phyloP scores from a whole-genome alignment of 2,797 vertebrate genomes.

The Petrocephalus schoutedeni region DNA sequence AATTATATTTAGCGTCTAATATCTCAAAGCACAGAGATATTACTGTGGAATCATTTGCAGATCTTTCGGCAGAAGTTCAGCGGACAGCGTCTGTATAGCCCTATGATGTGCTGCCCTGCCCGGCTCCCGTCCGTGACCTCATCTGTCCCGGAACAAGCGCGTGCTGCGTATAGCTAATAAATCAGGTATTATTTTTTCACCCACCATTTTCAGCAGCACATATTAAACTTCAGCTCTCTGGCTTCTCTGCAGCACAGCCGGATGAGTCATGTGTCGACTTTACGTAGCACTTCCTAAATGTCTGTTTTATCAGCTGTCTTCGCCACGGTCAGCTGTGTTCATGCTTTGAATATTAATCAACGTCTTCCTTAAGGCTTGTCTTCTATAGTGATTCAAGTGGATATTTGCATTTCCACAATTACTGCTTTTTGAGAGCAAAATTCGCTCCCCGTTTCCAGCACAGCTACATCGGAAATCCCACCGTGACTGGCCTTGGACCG shows the following conservation, averaged over 20 bases:
- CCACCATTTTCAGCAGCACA: neutral
- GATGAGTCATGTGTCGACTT: conserved; percentile 13
- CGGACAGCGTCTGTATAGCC: neutral
- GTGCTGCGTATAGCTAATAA: neutral
- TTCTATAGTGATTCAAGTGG: conserved; percentile 5
- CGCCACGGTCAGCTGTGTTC: neutral
- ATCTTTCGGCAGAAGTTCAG: neutral
- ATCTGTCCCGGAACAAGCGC: neutral
- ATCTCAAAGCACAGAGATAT: neutral
- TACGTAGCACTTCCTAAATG: conserved; percentile 16
- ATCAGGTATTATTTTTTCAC: conserved; percentile 16
- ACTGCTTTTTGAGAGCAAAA: neutral
- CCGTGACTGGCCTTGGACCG: neutral
- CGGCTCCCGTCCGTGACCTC: neutral
- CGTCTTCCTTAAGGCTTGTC: neutral
- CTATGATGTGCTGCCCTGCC: neutral
- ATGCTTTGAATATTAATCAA: conserved; percentile 8
- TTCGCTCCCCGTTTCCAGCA: neutral
- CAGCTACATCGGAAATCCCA: neutral
- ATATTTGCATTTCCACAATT: neutral
- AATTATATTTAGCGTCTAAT: neutral
- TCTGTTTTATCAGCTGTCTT: conserved; percentile 12
- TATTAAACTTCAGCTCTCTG: neutral
- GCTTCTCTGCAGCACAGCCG: neutral
- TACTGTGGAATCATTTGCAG: neutral